Base-by-base conservation (phyloP, 1,140 invertebrate genomes). In the Scaptomyza pallida region DNA sequence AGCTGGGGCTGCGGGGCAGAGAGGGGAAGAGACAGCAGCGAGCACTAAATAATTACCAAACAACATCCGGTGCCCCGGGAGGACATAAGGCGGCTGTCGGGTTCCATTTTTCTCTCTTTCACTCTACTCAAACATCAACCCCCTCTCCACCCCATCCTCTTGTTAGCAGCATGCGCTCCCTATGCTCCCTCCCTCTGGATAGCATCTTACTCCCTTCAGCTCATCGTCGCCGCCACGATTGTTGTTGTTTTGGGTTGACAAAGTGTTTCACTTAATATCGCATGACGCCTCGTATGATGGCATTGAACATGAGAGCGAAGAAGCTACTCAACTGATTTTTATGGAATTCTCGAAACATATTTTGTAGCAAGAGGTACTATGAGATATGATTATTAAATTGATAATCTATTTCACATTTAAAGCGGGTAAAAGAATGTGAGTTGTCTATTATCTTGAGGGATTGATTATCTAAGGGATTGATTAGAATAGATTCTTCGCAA, bases 251-350 rank as follows among this genome's bases (percentile, higher is more conserved):
- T 65, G 64, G 76, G 82, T 81, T 86, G 81, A 86, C 81, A 86
- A 86, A 86, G 81, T 86, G 81, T 65, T 77, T 74, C 82, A 81
- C 78, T 88, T 88, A 86, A 86, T 86, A 81, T 88, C 81, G 74
- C 74, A 72, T 79, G 80, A 82, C 80, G 79, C 79, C 59, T 74
- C 64, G 52, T 48, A 51, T 74, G 74, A 57, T 70, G 80, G 72
- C 80, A 83, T 68, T 70, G 72, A 64, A 71, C 60, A 55, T 57
- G 72, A 83, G 70, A 61, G 57, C 33, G 71, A 30, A 61, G 57
- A 12, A 56, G 52, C 68, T 67, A 67, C 64, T 85, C 50, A 69
- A 51, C 64, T 61, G 81, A 77, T 81, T 80, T 5, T 56, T 76
- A 26, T 54, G 26, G 47, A 52, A 57, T 59, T 19, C 50, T 40